phyloP scores from a whole-genome alignment of 1,140 invertebrate species.

The Brachionus koreanus region DNA sequence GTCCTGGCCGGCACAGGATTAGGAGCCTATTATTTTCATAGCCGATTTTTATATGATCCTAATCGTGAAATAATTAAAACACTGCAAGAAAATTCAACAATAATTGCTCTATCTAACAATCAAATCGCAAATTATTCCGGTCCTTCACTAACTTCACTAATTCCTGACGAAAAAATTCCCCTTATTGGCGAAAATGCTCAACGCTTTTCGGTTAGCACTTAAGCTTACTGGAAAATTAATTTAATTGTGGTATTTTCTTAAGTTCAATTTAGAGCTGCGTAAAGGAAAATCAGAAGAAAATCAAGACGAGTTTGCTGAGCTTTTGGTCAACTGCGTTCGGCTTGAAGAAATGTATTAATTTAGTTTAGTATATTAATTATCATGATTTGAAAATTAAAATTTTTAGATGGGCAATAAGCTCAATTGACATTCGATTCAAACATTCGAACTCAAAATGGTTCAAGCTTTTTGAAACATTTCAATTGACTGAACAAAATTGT shows the following conservation, averaged over 20 bases:
- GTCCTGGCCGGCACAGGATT: neutral
- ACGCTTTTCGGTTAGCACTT: neutral
- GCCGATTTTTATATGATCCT: neutral
- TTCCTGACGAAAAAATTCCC: neutral
- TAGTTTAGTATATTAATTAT: neutral
- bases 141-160: neutral
- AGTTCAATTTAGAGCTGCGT: neutral
- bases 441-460: neutral
- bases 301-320: neutral
- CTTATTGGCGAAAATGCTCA: neutral
- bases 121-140: slow-evolving; percentile 1
- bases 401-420: slow-evolving; percentile 16
- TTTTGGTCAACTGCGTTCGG: neutral
- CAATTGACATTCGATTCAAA: slow-evolving; percentile 18
- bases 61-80: neutral
- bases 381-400: neutral
- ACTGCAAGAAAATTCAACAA: neutral
- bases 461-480: neutral
- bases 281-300: neutral
- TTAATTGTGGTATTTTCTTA: neutral
- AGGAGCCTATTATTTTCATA: neutral
- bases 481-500: neutral
- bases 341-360: neutral
- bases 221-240: neutral
- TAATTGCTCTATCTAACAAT: neutral